Evolutionary conservation across 2,888 invertebrate genomes (phyloP), one percentile per base, ranked within the genome.

Genomic region (Erebia palarica): DNA sequence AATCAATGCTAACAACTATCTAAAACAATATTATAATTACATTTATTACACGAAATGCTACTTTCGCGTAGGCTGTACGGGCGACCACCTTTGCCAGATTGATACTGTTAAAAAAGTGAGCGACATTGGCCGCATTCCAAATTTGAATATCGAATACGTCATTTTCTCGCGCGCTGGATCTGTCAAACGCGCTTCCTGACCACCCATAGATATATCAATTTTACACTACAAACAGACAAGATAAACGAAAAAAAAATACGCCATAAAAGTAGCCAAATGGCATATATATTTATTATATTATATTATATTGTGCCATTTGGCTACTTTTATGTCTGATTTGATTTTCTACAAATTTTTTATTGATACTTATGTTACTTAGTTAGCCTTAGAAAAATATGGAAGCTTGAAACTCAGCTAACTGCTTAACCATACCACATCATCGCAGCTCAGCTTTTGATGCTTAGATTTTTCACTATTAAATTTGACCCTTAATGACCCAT

Each of bases 131-230:
- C 78, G 79, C 73, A 77, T 78, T 79, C 81, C 79, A 82, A 85
- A 80, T 84, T 82, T 77, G 81, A 79, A 80, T 79, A 80, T 55
- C 55, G 16, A 55, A 16, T 77, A 78, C 81, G 83, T 85, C 85
- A 85, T 87, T 84, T 83, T 63, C 14, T 9, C 63, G 63, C 63
- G 75, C 78, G 79, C 83, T 79, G 79, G 49, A 72, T 63, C 61
- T 69, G 69, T 72, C 71, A 72, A 69, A 72, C 57, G 63, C 21
- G 86, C 88, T 91, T 90, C 91, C 90, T 90, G 87, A 27, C 63
- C 63, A 21, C 21, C 16, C 63, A 9, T 14, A n/a, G 63, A 63
- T 18, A 63, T 58, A 1, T 4, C 2, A n/a, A 10, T 16, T 42
- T 47, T 21, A 21, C 11, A 60, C 14, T 49, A 49, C 16, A 13